Evolutionary conservation across 92 coral and sea anemone species (phyloP).

Genomic region (Heliopora coerulea): DNA sequence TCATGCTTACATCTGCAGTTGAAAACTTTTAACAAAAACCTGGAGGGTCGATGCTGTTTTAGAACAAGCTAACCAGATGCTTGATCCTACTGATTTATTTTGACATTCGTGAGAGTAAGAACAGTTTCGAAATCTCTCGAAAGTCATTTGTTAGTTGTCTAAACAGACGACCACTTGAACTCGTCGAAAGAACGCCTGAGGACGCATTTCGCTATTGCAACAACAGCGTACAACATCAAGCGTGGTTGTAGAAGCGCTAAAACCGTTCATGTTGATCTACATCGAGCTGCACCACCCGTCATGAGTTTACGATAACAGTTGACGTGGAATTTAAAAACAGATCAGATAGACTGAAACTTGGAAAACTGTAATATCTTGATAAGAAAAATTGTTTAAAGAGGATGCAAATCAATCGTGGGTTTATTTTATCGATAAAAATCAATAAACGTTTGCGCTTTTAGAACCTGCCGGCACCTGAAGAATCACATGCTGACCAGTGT

Average conservation of each 20-base stretch:
- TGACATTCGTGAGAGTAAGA: slow-evolving; percentile 23
- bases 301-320: not conserved
- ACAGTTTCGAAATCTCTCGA: slow-evolving; percentile 21
- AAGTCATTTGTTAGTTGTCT: not conserved
- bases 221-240: too few relatives aligned
- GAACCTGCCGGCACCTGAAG: slow-evolving; percentile 22
- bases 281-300: too few relatives aligned
- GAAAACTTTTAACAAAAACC: too few relatives aligned
- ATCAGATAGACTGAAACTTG: not conserved
- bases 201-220: too few relatives aligned
- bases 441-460: slow-evolving; percentile 4
- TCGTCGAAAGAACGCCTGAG: not conserved
- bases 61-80: not conserved
- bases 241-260: too few relatives aligned
- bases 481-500: slow-evolving; percentile 11
- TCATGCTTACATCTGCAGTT: too few relatives aligned
- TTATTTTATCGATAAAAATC: slow-evolving; percentile 33
- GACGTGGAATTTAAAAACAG: not conserved
- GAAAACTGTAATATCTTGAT: slow-evolving; percentile 27
- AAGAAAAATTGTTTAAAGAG: slow-evolving; percentile 29
- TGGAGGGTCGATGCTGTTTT: too few relatives aligned
- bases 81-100: slow-evolving; percentile 14
- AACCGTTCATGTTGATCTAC: not conserved
- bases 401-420: not conserved
- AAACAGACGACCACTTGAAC: slow-evolving; percentile 32